A percentile compares a stretch with the other conserved stretches of the same genome.
Conservation (phyloP, 2,888 invertebrate genomes). For the Orchesella flavescens region DNA sequence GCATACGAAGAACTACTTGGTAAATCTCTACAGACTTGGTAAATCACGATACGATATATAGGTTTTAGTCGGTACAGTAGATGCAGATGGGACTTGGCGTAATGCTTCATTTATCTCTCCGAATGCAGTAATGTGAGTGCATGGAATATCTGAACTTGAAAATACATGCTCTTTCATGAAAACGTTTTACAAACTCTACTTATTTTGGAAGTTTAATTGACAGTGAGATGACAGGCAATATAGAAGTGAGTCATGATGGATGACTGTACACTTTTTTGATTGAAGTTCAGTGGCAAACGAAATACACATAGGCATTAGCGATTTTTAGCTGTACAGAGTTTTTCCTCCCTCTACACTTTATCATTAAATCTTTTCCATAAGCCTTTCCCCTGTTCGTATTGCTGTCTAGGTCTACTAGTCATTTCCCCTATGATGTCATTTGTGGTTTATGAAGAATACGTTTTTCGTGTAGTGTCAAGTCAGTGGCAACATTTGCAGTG, state of each 20-base stretch:
- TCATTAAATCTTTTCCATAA: slow-evolving; percentile 1
- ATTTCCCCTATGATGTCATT: not conserved
- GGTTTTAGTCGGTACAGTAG: not conserved
- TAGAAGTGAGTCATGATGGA: slow-evolving; percentile 47
- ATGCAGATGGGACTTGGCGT: not conserved
- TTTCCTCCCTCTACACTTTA: slow-evolving; percentile 13
- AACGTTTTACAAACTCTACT: no score
- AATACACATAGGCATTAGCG: not conserved
- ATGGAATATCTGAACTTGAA: no score
- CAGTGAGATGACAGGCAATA: slow-evolving; percentile 29
- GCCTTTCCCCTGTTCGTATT: no score
- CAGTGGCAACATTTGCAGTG: not conserved
- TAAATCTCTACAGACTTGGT: no score
- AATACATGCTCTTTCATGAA: no score
- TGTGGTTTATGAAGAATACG: not conserved
- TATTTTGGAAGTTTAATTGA: slow-evolving; percentile 6
- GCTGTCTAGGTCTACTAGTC: not conserved
- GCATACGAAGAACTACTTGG: no score
- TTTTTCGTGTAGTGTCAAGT: no score
- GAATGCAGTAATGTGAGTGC: no score
- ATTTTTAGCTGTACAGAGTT: not conserved
- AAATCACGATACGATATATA: no score
- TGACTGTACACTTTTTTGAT: slow-evolving; percentile 29
- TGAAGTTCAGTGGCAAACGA: slow-evolving; percentile 17
- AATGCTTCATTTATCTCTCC: no score